phyloP scores from a whole-genome alignment of 2,888 invertebrate species.

The Leptogaster cylindrica region DNA sequence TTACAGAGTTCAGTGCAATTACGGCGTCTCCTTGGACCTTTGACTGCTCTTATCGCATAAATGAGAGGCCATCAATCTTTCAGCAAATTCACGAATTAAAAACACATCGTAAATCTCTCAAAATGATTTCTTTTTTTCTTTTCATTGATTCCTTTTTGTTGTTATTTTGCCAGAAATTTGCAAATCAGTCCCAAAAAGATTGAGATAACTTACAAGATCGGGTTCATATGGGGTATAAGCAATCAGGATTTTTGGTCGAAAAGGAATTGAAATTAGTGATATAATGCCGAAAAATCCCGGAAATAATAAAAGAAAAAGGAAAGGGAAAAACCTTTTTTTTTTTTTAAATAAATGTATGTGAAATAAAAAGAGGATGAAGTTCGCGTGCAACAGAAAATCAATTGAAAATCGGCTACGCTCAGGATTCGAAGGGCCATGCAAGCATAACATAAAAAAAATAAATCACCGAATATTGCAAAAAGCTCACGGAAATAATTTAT shows the following conservation, averaged over 20 bases:
- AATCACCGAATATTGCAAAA: not conserved
- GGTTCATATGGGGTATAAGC: no score
- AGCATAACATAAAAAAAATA: conserved; percentile 6
- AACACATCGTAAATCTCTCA: conserved; percentile 40
- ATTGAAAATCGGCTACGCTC: no score
- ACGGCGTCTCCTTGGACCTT: conserved; percentile 25
- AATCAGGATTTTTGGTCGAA: not conserved
- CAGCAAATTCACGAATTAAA: conserved; percentile 39
- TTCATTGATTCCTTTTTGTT: not conserved
- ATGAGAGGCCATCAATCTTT: conserved; percentile 39
- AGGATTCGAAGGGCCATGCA: not conserved
- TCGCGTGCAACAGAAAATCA: conserved; percentile 35
- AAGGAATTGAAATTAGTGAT: conserved; percentile 4
- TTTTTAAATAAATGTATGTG: no score
- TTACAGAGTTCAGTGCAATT: conserved; percentile 22
- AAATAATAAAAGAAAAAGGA: no score
- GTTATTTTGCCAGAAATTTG: not conserved
- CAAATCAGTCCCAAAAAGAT: conserved; percentile 2
- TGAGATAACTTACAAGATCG: conserved; percentile 33
- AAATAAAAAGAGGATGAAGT: no score
- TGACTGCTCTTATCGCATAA: conserved; percentile 20
- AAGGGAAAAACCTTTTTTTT: no score
- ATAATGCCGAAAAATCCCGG: not conserved
- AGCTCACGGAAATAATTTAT: conserved; percentile 45
- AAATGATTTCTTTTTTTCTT: conserved; percentile 6